Conservation (phyloP, 2,797 vertebrate species). For the Anolis apletophallus region DNA sequence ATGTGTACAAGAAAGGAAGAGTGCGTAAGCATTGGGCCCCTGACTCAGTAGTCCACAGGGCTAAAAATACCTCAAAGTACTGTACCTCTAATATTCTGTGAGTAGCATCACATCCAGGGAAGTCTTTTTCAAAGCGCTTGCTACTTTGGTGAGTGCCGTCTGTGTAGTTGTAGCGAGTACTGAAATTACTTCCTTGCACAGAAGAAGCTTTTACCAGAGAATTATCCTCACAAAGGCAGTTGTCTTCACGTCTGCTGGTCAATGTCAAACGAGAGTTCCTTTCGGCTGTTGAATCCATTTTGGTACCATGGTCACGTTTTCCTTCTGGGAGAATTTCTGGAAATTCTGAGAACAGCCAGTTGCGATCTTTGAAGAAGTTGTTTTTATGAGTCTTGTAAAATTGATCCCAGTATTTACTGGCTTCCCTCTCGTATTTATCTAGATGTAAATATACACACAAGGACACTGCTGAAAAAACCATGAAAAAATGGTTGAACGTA, state of each 20-base stretch:
- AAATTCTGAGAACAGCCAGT: constrained; percentile 88
- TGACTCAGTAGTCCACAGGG: neutral
- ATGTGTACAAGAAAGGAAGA: neutral
- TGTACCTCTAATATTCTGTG: constrained; percentile 91
- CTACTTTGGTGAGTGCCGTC: constrained; percentile 28
- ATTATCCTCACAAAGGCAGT: constrained; percentile 44
- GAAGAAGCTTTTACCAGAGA: constrained; percentile 29
- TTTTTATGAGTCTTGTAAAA: constrained; percentile 91
- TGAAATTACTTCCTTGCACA: constrained; percentile 22
- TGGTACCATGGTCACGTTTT: constrained; percentile 47
- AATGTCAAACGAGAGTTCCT: constrained; percentile 43
- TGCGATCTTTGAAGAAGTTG: constrained; percentile 95
- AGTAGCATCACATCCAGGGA: constrained; percentile 84
- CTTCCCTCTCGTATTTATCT: constrained; percentile 88
- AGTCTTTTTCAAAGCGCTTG: constrained; percentile 65
- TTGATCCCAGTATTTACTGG: constrained; percentile 87
- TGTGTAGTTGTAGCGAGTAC: constrained; percentile 38
- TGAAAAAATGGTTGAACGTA: neutral
- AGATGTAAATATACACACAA: constrained; percentile 57
- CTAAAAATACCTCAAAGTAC: neutral
- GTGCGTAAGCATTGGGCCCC: neutral
- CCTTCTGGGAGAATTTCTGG: constrained; percentile 88
- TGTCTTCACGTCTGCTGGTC: constrained; percentile 40
- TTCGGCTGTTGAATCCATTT: constrained; percentile 36
- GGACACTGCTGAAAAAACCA: neutral